These are phyloP conservation scores for Diceros bicornis DNA, from an alignment of 2,797 vertebrate genomes.

Conservation along the genomic window DNA sequence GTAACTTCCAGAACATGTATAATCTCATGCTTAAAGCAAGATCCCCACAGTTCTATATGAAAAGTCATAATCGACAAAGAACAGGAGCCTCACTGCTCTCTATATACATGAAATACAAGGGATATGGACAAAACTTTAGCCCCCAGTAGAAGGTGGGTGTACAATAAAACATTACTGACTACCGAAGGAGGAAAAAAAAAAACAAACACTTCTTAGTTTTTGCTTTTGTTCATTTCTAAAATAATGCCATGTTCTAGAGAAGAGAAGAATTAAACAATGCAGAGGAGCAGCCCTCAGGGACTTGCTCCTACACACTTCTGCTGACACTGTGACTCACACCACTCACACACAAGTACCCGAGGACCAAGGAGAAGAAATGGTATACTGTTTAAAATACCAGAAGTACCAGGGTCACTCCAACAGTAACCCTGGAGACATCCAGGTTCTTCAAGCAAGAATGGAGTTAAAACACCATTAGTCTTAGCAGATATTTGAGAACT, in stretches of 20 bases:
- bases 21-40: background rate
- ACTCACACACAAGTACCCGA: background rate
- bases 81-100: background rate
- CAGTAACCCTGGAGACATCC: slow-evolving; percentile 40
- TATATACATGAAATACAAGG: background rate
- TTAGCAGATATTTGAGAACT: background rate
- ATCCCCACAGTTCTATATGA: background rate
- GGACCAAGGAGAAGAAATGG: background rate
- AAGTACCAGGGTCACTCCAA: slow-evolving; percentile 55
- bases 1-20: background rate
- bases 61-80: slow-evolving; percentile 47
- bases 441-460: slow-evolving; percentile 49
- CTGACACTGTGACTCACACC: slow-evolving; percentile 68
- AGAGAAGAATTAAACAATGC: slow-evolving; percentile 41
- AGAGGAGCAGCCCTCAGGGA: slow-evolving; percentile 51
- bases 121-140: background rate
- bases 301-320: slow-evolving; percentile 70
- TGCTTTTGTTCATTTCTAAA: slow-evolving; percentile 72
- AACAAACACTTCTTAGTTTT: slow-evolving; percentile 17
- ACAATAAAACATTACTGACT: slow-evolving; percentile 57
- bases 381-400: background rate
- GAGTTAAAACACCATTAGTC: background rate
- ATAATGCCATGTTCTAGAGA: slow-evolving; percentile 70
- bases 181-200: background rate
- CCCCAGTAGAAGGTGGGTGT: slow-evolving; percentile 45